Evolutionary conservation across 2,113 vertebrate species (phyloP), one percentile per base, ranked within the genome.

Genomic region (Pithys albifrons): DNA sequence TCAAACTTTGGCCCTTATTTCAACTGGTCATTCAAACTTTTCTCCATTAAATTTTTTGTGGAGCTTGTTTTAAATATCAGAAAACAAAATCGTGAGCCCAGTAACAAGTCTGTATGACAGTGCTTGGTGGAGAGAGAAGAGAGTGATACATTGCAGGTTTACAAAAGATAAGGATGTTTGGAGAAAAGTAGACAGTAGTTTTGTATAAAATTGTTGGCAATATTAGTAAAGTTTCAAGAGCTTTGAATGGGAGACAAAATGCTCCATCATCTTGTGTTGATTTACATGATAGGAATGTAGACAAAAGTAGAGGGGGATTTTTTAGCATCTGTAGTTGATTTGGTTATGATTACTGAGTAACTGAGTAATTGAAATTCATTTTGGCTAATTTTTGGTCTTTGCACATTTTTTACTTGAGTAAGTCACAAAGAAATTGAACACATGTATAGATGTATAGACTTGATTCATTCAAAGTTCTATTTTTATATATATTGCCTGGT

Each of bases 311-410:
- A 74, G n/a, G 41, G 57, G 2, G 9, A 77, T 85, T 51, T 77
- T n/a, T 66, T 49, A 89, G 85, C 92, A 96, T 96, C 91, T 98
- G 89, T 83, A 91, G 64, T 81, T 94, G 91, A 95, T 97, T 96
- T 97, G 74, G 74, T 96, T 91, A 59, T 72, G 85, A 91, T 97
- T 94, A 93, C 69, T 89, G 52, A 93, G 83, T 89, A 92, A 92
- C 25, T 95, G 86, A 89, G 73, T 73, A 92, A 78, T 25, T 96
- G 78, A 78, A 95, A 64, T 78, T 76, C 73, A 89, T 35, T 96
- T 96, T 93, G 57, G 54, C 71, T 86, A 66, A 85, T 59, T 81
- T 82, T 96, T 85, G n/a, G 75, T 72, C 72, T 87, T 96, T 95
- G 57, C 75, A 84, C 18, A 43, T 62, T 94, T 96, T 90, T 87